These are phyloP conservation scores for Mesitornis unicolor DNA, from an alignment of 2,113 vertebrate species.

Conservation along the genomic window DNA sequence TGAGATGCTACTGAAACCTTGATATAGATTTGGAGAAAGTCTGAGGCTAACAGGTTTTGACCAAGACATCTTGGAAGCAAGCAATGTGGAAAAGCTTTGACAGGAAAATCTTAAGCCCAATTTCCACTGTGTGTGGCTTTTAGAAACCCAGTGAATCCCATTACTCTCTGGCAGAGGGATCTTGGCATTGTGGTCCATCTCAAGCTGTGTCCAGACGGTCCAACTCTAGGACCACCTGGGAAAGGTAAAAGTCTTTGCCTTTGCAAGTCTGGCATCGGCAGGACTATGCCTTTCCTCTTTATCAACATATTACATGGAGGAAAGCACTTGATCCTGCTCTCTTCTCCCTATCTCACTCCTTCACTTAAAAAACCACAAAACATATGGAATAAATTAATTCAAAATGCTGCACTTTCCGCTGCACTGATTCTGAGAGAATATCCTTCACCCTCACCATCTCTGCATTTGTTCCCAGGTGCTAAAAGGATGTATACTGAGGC, in stretches of 20 bases:
- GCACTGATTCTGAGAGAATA: not conserved
- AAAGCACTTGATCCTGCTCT: not conserved
- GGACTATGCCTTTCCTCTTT: not conserved
- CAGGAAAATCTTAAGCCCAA: not conserved
- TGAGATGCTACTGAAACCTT: not conserved
- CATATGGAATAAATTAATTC: not conserved
- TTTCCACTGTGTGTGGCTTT: not conserved
- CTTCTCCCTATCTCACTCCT: not conserved
- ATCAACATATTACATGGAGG: not conserved
- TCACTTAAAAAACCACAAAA: not conserved
- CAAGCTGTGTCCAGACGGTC: slow-evolving; percentile 36
- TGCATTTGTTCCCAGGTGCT: not conserved
- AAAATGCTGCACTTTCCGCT: not conserved
- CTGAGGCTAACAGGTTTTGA: not conserved
- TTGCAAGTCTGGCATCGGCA: not conserved
- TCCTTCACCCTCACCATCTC: not conserved
- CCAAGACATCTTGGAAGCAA: not conserved
- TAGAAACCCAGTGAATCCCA: not conserved
- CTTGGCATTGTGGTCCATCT: not conserved
- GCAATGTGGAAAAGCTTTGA: not conserved
- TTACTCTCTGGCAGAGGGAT: slow-evolving; percentile 37
- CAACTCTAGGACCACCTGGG: not conserved
- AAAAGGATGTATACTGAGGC: not conserved
- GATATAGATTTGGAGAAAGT: not conserved
- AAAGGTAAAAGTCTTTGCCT: not conserved